Evolutionary conservation across 2,888 invertebrate genomes (phyloP).

Genomic region (Platypus cylindrus): DNA sequence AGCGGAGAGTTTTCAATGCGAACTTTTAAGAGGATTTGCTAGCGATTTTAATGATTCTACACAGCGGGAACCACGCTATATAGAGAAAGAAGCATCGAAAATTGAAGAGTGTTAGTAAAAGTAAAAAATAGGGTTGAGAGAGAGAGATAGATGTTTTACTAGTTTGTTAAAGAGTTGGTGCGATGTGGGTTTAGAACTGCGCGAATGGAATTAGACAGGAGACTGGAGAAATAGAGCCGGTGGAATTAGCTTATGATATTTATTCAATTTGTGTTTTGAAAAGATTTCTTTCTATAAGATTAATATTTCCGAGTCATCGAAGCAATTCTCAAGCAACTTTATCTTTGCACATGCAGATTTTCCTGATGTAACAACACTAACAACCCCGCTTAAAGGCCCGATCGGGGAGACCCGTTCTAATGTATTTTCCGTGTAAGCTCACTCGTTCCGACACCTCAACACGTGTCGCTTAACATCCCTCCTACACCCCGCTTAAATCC

Average conservation of each 20-base stretch:
- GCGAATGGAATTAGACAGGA: too few relatives aligned
- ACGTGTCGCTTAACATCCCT: slow-evolving; percentile 33
- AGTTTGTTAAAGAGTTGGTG: too few relatives aligned
- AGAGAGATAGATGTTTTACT: too few relatives aligned
- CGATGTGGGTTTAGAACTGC: too few relatives aligned
- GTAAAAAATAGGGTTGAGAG: too few relatives aligned
- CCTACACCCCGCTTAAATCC: slow-evolving; percentile 12
- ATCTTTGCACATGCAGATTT: background rate
- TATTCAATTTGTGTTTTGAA: background rate
- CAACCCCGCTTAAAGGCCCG: background rate
- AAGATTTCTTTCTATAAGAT: too few relatives aligned
- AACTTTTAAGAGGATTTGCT: slow-evolving; percentile 7
- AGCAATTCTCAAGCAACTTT: slow-evolving; percentile 1
- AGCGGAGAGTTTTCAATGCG: slow-evolving; percentile 12
- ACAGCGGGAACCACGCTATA: too few relatives aligned
- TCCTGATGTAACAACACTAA: background rate
- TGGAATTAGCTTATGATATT: background rate
- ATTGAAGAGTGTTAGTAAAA: background rate
- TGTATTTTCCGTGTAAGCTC: slow-evolving; percentile 38
- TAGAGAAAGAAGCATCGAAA: background rate
- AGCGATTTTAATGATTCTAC: slow-evolving; percentile 12
- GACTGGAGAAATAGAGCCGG: too few relatives aligned
- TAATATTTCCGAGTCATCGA: background rate
- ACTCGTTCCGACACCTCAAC: slow-evolving; percentile 33
- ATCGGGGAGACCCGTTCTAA: slow-evolving; percentile 26